Evolutionary conservation across 1,140 invertebrate genomes (phyloP).

Genomic region (Sycobia sp.): DNA sequence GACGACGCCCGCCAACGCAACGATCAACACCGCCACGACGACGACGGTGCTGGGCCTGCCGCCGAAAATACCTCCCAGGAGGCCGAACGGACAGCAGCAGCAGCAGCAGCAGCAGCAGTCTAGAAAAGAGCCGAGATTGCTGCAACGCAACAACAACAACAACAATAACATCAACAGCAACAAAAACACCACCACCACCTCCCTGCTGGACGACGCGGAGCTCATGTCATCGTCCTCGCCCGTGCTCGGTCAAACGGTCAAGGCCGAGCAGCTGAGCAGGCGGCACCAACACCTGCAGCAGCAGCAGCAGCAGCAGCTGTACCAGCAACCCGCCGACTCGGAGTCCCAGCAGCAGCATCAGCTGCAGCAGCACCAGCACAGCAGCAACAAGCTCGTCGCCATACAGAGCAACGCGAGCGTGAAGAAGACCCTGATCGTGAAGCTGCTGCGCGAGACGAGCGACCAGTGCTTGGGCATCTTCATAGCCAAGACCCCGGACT

Average conservation of each 20-base stretch:
- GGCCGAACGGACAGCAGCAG: slow-evolving; percentile 20
- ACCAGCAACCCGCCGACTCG: not conserved
- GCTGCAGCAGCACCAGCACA: too few relatives aligned
- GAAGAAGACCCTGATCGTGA: slow-evolving; percentile 68
- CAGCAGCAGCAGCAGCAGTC: not conserved
- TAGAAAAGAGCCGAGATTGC: slow-evolving; percentile 41
- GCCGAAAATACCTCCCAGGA: slow-evolving; percentile 49
- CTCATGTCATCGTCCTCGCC: too few relatives aligned
- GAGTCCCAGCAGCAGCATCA: too few relatives aligned
- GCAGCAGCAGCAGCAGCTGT: too few relatives aligned
- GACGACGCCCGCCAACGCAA: slow-evolving; percentile 51
- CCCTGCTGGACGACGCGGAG: slow-evolving; percentile 31
- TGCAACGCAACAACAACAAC: slow-evolving; percentile 41
- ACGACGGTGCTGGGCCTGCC: slow-evolving; percentile 53
- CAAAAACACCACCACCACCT: too few relatives aligned
- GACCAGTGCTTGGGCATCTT: slow-evolving; percentile 81
- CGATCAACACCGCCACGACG: too few relatives aligned
- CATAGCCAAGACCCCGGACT: slow-evolving; percentile 78
- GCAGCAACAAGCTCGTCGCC: not conserved
- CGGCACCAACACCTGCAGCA: too few relatives aligned
- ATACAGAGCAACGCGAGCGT: slow-evolving; percentile 58
- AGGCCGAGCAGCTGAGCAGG: too few relatives aligned
- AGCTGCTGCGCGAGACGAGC: slow-evolving; percentile 69
- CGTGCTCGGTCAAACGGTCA: too few relatives aligned
- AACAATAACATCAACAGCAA: too few relatives aligned